phyloP scores from a whole-genome alignment of 2,113 vertebrate genomes.

The Hiodon alosoides region DNA sequence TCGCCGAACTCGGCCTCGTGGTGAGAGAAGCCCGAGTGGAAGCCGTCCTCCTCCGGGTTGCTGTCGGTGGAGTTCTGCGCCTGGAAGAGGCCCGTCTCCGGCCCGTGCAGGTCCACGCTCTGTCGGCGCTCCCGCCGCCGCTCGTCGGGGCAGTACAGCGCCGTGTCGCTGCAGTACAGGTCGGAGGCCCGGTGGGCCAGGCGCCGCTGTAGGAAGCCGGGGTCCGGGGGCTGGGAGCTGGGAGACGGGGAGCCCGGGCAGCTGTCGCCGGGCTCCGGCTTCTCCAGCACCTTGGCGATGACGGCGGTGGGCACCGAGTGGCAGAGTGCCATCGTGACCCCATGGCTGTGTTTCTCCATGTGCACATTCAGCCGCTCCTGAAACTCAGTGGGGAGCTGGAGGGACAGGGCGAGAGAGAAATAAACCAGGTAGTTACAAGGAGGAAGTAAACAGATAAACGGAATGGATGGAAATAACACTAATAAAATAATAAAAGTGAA shows the following conservation, averaged over 20 bases:
- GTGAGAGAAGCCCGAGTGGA: slow-evolving; percentile 72
- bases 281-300: slow-evolving; percentile 83
- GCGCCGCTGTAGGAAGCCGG: slow-evolving; percentile 59
- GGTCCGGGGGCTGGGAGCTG: slow-evolving; percentile 64
- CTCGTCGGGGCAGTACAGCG: slow-evolving; percentile 87
- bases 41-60: slow-evolving; percentile 74
- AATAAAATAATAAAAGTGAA: not conserved
- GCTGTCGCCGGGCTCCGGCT: slow-evolving; percentile 73
- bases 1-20: slow-evolving; percentile 68
- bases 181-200: slow-evolving; percentile 75
- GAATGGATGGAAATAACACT: not conserved
- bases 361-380: slow-evolving; percentile 84
- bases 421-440: not conserved
- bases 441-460: not conserved
- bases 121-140: slow-evolving; percentile 72
- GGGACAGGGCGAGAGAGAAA: slow-evolving; percentile 18
- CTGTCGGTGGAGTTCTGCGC: slow-evolving; percentile 83
- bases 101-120: slow-evolving; percentile 74
- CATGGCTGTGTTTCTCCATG: slow-evolving; percentile 71
- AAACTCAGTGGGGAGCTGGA: slow-evolving; percentile 80
- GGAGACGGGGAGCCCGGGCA: slow-evolving; percentile 70
- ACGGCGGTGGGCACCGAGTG: slow-evolving; percentile 75
- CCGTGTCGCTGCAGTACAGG: slow-evolving; percentile 86
- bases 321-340: slow-evolving; percentile 66
- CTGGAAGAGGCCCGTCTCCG: slow-evolving; percentile 64